phyloP scores from a whole-genome alignment of 2,113 vertebrate genomes.

The Struthidea cinerea region DNA sequence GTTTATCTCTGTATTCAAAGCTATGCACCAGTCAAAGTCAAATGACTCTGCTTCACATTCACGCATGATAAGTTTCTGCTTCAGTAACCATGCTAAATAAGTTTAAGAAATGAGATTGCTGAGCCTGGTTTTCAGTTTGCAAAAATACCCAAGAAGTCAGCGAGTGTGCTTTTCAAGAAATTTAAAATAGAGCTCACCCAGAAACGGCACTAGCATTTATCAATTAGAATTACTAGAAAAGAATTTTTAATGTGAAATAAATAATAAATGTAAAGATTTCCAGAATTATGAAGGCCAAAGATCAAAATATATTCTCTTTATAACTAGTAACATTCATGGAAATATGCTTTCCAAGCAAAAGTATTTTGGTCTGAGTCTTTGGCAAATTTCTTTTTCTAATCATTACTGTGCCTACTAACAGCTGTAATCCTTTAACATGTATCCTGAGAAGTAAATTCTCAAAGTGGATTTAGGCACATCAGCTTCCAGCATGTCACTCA shows the following conservation, averaged over 20 bases:
- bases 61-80: conserved; percentile 5
- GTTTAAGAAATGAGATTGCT: neutral
- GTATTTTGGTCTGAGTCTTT: neutral
- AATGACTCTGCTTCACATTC: conserved; percentile 7
- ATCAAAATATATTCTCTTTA: neutral
- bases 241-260: neutral
- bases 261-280: neutral
- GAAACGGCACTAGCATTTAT: neutral
- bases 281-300: neutral
- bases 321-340: neutral
- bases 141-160: neutral
- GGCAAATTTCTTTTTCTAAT: neutral
- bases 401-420: accelerated
- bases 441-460: neutral
- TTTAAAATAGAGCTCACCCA: neutral
- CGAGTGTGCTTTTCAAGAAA: neutral
- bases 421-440: neutral
- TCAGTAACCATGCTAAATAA: neutral
- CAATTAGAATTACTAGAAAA: neutral
- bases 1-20: conserved; percentile 31
- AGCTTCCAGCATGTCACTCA: neutral
- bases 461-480: neutral
- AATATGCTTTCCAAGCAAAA: neutral
- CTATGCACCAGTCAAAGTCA: neutral
- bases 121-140: neutral